A percentile compares a stretch with the other conserved stretches of the same genome.
Evolutionary conservation across 2,113 vertebrate genomes (phyloP).

Genomic region (Vombatus ursinus): DNA sequence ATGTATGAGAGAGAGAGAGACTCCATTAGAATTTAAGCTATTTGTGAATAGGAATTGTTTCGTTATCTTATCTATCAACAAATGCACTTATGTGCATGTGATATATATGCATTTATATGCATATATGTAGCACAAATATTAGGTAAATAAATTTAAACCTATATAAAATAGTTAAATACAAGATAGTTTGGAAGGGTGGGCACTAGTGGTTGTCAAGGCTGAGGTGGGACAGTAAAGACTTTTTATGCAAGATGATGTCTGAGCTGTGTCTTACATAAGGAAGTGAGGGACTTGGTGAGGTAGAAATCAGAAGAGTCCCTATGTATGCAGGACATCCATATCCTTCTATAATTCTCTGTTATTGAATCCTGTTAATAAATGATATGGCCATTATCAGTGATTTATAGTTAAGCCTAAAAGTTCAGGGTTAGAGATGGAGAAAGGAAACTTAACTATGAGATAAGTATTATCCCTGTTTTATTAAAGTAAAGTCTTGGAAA

Average conservation of each 20-base stretch:
- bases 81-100: neutral
- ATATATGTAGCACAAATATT: neutral
- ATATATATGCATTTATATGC: neutral
- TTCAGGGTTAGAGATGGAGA: neutral
- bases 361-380: neutral
- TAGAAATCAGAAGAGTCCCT: neutral
- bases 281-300: neutral
- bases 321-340: neutral
- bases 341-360: neutral
- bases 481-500: neutral
- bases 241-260: neutral
- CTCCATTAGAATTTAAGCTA: neutral
- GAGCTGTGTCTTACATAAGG: neutral
- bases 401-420: neutral
- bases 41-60: neutral
- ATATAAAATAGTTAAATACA: neutral
- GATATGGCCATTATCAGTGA: neutral
- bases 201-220: neutral
- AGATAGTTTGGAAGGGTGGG: neutral
- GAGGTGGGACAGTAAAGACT: neutral
- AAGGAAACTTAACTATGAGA: neutral
- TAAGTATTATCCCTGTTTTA: neutral
- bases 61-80: neutral
- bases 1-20: no score
- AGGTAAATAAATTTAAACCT: neutral